Evolutionary conservation across 2,113 vertebrate species (phyloP).

Genomic region (Apaloderma vittatum): DNA sequence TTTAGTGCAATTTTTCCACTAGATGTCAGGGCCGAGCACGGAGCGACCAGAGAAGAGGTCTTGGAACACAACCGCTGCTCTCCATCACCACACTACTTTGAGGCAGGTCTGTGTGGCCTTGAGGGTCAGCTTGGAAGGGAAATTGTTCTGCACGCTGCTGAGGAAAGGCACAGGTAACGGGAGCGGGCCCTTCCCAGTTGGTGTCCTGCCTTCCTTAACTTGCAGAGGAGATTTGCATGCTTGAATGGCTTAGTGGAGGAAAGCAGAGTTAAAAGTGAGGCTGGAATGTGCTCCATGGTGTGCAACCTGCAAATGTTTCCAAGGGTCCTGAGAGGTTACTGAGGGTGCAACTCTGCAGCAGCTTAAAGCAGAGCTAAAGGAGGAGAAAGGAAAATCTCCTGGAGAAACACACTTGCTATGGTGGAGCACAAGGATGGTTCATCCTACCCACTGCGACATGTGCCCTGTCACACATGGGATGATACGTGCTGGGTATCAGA

Average conservation of each 20-base stretch:
- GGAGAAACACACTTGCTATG: background rate
- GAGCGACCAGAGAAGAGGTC: background rate
- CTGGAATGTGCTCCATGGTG: background rate
- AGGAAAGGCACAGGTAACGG: background rate
- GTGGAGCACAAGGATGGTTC: background rate
- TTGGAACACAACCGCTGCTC: background rate
- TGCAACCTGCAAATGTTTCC: background rate
- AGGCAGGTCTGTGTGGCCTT: background rate
- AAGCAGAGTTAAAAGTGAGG: background rate
- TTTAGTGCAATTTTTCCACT: slow-evolving; percentile 66
- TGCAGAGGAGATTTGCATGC: background rate
- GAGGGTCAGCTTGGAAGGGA: background rate
- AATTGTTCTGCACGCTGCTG: background rate
- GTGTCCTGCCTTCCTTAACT: background rate
- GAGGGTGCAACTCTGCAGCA: background rate
- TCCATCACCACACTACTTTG: background rate
- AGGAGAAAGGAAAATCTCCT: background rate
- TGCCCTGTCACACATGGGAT: background rate
- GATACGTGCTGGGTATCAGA: background rate
- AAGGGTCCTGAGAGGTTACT: background rate
- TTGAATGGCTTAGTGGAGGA: slow-evolving; percentile 2
- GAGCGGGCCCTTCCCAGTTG: background rate
- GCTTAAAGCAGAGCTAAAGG: background rate
- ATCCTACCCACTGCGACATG: background rate
- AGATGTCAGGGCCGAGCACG: slow-evolving; percentile 77